Conservation (phyloP, 2,888 invertebrate species). For the Polyommatus iphigenia region DNA sequence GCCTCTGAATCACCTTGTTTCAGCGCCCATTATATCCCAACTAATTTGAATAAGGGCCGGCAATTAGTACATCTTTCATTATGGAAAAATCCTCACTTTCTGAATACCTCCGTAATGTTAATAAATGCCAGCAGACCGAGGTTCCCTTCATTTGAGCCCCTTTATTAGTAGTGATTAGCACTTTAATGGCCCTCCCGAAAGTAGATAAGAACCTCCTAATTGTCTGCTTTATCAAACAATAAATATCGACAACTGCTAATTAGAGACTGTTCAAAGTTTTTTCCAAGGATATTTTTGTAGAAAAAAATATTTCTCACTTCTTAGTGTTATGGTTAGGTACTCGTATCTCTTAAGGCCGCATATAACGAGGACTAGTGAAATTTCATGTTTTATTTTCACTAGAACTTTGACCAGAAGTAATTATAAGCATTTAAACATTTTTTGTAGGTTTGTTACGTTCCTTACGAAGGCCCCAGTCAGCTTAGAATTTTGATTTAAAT, state of each 20-base stretch:
- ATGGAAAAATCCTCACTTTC: conserved; percentile 41
- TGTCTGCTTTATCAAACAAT: conserved; percentile 36
- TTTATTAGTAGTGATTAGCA: conserved; percentile 44
- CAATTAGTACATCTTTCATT: conserved; percentile 44
- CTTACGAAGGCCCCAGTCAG: too few relatives aligned
- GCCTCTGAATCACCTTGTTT: conserved; percentile 19
- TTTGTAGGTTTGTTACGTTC: too few relatives aligned
- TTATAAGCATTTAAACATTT: too few relatives aligned
- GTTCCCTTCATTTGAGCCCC: conserved; percentile 43
- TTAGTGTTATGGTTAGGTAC: too few relatives aligned
- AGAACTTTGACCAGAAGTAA: too few relatives aligned
- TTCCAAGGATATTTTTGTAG: neutral
- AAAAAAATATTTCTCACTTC: neutral
- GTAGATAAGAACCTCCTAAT: conserved; percentile 39
- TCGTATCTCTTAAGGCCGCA: too few relatives aligned
- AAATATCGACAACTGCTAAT: conserved; percentile 35
- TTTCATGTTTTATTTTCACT: too few relatives aligned
- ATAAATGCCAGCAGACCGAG: conserved; percentile 45
- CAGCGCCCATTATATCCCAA: conserved; percentile 33
- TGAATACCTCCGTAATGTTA: conserved; percentile 39
- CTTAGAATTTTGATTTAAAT: too few relatives aligned
- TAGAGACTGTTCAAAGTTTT: neutral
- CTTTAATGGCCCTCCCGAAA: conserved; percentile 41
- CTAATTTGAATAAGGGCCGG: conserved; percentile 40
- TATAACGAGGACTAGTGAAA: too few relatives aligned